Evolutionary conservation across 2,113 vertebrate species (phyloP), one percentile per base, ranked within the genome.

Genomic region (Tyrannus savana): DNA sequence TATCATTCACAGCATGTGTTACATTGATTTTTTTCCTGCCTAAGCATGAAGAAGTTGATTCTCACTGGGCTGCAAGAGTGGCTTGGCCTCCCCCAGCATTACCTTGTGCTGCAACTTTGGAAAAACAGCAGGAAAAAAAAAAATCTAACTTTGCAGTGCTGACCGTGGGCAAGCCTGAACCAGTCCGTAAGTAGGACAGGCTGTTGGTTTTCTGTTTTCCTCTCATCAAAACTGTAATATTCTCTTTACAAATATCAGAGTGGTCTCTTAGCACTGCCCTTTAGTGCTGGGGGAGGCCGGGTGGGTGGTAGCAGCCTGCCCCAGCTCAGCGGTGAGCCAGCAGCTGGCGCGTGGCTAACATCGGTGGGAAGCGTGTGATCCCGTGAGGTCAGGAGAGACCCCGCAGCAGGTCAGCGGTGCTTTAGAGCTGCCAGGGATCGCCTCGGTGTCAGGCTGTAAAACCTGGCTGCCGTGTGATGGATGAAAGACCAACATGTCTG

Each of bases 311-410:
- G 81, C 69, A 76, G 33, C 50, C 39, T 33, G n/a, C 22, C 52
- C 31, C 37, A 24, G 56, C 60, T 72, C 0, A 0, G 49, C 11
- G 14, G 22, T 2, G 41, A 89, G 81, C 33, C 6, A 2, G 64
- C 33, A 50, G 74, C 25, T 0, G 0, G 33, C 0, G 0, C 0
- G 0, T 23, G 82, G 59, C 73, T 69, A 23, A 3, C 2, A 3
- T 21, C 0, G 0, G 17, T 0, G 42, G 42, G 72, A 56, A 67
- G 14, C 0, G 0, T 2, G 24, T 8, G 10, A 49, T 41, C 49
- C 67, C 5, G 35, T 0, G 3, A 52, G 49, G 24, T 8, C 7
- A 5, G 67, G 58, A 68, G 89, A 30, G 21, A 30, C 28, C 30
- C 30, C 0, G 3, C 1, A n/a, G 37, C 2, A 14, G 9, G 2